These are phyloP conservation scores for Chelon labrosus DNA, from an alignment of 2,797 vertebrate genomes.

Conservation along the genomic window DNA sequence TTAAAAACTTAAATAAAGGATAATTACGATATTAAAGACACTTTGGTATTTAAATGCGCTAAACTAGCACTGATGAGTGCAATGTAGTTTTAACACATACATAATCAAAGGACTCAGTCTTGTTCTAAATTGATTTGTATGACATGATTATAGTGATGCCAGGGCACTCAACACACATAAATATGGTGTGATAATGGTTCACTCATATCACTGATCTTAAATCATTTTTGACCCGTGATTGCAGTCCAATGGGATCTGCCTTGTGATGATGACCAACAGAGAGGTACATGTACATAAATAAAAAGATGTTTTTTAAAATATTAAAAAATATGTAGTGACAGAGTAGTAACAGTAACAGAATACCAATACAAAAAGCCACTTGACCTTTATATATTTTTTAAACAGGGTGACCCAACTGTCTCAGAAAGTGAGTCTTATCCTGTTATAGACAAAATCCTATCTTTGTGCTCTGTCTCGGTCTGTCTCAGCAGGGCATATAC, in stretches of 20 bases:
- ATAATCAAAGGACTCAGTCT: constrained; percentile 71
- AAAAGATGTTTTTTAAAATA: constrained; percentile 56
- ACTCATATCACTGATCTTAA: constrained; percentile 60
- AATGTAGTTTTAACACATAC: constrained; percentile 59
- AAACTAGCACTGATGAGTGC: constrained; percentile 54
- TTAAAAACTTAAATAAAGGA: constrained; percentile 76
- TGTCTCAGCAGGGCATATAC: constrained; percentile 86
- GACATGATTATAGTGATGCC: constrained; percentile 77
- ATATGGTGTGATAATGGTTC: constrained; percentile 61
- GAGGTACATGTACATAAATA: constrained; percentile 79
- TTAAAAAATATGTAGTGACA: constrained; percentile 69
- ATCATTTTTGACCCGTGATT: constrained; percentile 76
- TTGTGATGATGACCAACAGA: constrained; percentile 66
- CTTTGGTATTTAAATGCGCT: constrained; percentile 80
- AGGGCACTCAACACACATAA: constrained; percentile 76
- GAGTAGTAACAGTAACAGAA: constrained; percentile 72
- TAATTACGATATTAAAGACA: constrained; percentile 77
- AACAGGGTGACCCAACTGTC: constrained; percentile 78
- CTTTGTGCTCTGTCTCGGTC: constrained; percentile 77
- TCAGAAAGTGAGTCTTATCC: constrained; percentile 75
- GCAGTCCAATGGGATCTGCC: constrained; percentile 77
- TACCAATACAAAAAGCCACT: constrained; percentile 78
- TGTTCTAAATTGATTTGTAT: constrained; percentile 73
- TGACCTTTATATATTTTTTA: constrained; percentile 69
- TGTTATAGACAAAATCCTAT: constrained; percentile 74